Evolutionary conservation across 2,113 vertebrate species (phyloP).

Genomic region (Archilochus colubris): DNA sequence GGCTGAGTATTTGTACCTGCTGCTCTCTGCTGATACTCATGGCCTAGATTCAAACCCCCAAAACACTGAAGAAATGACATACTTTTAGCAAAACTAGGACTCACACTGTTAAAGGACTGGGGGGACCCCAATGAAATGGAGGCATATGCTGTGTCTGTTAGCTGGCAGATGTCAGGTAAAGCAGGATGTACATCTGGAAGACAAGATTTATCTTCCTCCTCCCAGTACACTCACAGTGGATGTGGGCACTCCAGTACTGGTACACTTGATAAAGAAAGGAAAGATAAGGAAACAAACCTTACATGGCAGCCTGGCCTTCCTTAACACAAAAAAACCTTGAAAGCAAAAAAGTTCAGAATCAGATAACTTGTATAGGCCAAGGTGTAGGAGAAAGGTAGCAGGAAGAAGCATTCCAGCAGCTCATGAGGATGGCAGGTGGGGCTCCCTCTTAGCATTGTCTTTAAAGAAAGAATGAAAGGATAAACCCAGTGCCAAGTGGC

Average conservation of each 20-base stretch:
- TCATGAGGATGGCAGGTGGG: neutral
- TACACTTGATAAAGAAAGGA: neutral
- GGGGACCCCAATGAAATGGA: conserved; percentile 58
- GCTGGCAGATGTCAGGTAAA: neutral
- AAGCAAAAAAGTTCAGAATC: neutral
- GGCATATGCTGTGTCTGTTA: conserved; percentile 30
- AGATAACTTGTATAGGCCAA: rapidly evolving
- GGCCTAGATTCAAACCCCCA: conserved; percentile 85
- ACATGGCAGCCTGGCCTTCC: neutral
- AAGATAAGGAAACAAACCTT: neutral
- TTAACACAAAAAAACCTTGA: neutral
- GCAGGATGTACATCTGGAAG: conserved; percentile 6
- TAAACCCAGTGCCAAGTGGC: neutral
- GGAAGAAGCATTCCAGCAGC: neutral
- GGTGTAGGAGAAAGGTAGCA: neutral
- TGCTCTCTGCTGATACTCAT: conserved; percentile 81
- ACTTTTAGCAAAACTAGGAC: conserved; percentile 89
- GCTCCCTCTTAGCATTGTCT: neutral
- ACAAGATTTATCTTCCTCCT: neutral
- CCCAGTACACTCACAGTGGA: rapidly evolving
- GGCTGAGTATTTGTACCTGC: conserved; percentile 72
- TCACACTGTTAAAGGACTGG: conserved; percentile 80
- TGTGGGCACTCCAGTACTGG: neutral
- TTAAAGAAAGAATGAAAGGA: neutral
- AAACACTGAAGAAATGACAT: conserved; percentile 94